Conservation (phyloP, 2,797 vertebrate genomes). For the Momotus momota region DNA sequence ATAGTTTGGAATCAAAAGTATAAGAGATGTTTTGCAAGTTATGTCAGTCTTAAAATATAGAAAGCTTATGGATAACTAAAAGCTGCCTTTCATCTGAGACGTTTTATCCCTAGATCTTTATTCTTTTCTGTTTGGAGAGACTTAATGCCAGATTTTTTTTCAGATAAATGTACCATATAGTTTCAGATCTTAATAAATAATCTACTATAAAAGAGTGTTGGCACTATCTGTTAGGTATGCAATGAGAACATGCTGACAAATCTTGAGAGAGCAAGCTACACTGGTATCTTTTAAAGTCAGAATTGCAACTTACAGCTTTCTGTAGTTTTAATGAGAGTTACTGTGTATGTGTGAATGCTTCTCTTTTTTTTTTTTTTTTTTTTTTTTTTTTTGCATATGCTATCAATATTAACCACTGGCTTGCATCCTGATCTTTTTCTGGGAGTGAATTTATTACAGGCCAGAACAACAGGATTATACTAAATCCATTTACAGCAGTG, state of each 20-base stretch:
- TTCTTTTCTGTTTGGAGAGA: not conserved
- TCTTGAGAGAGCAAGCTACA: not conserved
- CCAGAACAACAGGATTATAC: not conserved
- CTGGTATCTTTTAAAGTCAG: not conserved
- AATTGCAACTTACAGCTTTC: not conserved
- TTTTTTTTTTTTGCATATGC: not conserved
- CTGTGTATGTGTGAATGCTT: not conserved
- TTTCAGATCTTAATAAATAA: conserved; percentile 1
- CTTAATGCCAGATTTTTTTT: not conserved
- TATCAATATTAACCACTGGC: not conserved
- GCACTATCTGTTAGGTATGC: not conserved
- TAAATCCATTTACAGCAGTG: not conserved
- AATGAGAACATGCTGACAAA: not conserved
- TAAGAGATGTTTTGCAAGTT: not conserved
- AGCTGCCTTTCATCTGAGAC: not conserved
- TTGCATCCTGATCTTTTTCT: not conserved
- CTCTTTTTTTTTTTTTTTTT: not conserved
- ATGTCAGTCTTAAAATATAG: not conserved
- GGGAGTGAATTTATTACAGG: not conserved
- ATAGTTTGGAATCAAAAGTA: not conserved
- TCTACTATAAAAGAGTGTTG: not conserved
- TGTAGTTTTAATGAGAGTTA: not conserved
- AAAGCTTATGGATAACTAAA: not conserved
- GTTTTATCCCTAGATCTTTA: conserved; percentile 4
- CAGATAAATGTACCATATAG: not conserved